Percentiles rank a stretch among this genome's conserved stretches.
phyloP scores from a whole-genome alignment of 2,797 vertebrate species.

The Xenops minutus region DNA sequence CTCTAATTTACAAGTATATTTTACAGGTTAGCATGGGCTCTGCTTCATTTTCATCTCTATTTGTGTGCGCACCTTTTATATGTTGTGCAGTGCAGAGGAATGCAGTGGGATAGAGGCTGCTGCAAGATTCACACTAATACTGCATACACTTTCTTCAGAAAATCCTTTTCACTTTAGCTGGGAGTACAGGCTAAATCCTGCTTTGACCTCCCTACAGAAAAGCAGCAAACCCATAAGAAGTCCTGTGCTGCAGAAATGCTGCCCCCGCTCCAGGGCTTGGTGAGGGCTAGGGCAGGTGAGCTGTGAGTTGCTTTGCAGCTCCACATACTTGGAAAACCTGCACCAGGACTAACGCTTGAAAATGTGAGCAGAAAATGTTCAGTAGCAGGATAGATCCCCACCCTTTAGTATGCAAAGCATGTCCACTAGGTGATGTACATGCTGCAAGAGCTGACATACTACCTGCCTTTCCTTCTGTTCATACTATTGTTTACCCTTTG shows the following conservation, averaged over 20 bases:
- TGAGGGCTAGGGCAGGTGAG: not conserved
- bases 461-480: slow-evolving; percentile 31
- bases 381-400: slow-evolving; percentile 7
- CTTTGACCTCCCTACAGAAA: not conserved
- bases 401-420: slow-evolving; percentile 58
- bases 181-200: not conserved
- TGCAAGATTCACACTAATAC: fast-evolving
- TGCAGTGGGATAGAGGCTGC: not conserved
- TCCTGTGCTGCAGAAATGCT: not conserved
- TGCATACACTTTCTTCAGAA: not conserved
- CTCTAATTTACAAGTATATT: not conserved
- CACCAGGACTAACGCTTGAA: fast-evolving
- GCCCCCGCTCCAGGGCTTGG: fast-evolving
- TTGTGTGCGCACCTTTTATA: not conserved
- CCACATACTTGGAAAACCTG: fast-evolving
- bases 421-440: slow-evolving; percentile 70
- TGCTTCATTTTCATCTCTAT: fast-evolving
- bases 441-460: slow-evolving; percentile 63
- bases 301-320: not conserved
- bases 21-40: not conserved
- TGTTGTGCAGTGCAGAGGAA: not conserved
- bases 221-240: not conserved
- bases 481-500: slow-evolving; percentile 3
- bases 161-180: not conserved
- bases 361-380: not conserved